Base-by-base conservation (phyloP, 2,888 invertebrate genomes). In the Pollenia griseotomentosa region DNA sequence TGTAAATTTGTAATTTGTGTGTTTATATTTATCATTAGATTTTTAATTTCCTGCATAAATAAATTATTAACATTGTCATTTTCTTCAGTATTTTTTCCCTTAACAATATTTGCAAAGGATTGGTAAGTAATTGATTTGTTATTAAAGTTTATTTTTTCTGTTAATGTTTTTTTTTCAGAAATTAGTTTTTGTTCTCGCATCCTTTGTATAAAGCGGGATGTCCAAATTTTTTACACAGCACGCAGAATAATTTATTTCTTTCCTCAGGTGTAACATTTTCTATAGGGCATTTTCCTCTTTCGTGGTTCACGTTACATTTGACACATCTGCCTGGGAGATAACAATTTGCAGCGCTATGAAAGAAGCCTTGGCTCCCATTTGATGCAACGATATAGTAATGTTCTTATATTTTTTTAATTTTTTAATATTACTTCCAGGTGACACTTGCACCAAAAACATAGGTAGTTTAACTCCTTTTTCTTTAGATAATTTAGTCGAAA, bases 321-420 rank as follows among this genome's bases (percentile, higher is more conserved):
- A 19, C 19, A 19, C 19, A 19, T 19, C 19, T 19, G 19, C 1
- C 19, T 19, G 19, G 19, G 19, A 19, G 19, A 19, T 19, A 78
- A n/a, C 46, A 68, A 19, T 79, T 70, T 48, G 79, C 61, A 0
- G 68, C 57, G 16, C 78, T 78, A 55, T 78, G 77, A 16, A 65
- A 78, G 19, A 53, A 78, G 11, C 33, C 23, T 78, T 68, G 77
- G 14, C 33, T 66, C 66, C 78, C 78, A 68, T 78, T 78, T 68
- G 12, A 78, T 57, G 10, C 44, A 57, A 33, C 57, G 66, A 23
- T 78, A 23, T 57, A 68, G 9, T 8, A 78, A 33, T 0, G 46
- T n/a, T 68, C 57, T 68, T 10, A 78, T 78, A 19, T 46, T 19
- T 59, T n/a, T 74, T 74, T 12, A 74, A 61, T 74, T 74, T 61